Percentiles rank a stretch among this genome's conserved stretches.
Conservation (phyloP, 1,140 invertebrate species). For the Micrasema minimum region DNA sequence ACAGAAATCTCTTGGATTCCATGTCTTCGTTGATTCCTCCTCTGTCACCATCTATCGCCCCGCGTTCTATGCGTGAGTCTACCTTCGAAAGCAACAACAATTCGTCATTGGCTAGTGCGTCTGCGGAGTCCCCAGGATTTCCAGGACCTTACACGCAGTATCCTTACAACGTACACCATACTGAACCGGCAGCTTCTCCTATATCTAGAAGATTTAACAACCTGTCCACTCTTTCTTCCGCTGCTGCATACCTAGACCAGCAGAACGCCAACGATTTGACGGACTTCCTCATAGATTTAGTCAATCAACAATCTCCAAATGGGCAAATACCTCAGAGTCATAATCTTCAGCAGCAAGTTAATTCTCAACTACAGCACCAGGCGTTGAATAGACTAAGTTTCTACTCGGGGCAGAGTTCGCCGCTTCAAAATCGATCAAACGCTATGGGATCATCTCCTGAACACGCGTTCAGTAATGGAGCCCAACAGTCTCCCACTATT, state of each 20-base stretch:
- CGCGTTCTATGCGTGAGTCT: background rate
- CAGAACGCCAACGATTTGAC: conserved; percentile 52
- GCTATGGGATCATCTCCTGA: conserved; percentile 7
- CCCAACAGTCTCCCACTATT: conserved; percentile 12
- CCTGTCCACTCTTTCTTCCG: background rate
- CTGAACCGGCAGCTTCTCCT: background rate
- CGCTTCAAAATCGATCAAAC: background rate
- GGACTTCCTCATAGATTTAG: conserved; percentile 59
- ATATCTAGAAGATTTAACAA: conserved; percentile 5
- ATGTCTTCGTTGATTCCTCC: background rate
- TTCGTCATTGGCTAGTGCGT: background rate
- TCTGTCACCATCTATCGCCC: no score
- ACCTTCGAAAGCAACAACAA: conserved; percentile 25
- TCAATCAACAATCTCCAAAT: conserved; percentile 48
- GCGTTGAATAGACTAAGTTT: conserved; percentile 38
- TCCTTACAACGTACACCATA: background rate
- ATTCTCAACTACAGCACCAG: conserved; percentile 46
- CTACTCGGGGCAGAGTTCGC: conserved; percentile 26
- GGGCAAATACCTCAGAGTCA: conserved; percentile 2
- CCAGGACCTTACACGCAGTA: background rate
- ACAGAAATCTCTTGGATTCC: conserved; percentile 6
- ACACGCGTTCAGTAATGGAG: background rate
- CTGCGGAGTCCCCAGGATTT: background rate
- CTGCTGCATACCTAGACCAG: conserved; percentile 53
- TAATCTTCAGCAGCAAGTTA: conserved; percentile 22